These are phyloP conservation scores for Drosophila kokeensis DNA, from an alignment of 2,888 invertebrate genomes.

Conservation along the genomic window DNA sequence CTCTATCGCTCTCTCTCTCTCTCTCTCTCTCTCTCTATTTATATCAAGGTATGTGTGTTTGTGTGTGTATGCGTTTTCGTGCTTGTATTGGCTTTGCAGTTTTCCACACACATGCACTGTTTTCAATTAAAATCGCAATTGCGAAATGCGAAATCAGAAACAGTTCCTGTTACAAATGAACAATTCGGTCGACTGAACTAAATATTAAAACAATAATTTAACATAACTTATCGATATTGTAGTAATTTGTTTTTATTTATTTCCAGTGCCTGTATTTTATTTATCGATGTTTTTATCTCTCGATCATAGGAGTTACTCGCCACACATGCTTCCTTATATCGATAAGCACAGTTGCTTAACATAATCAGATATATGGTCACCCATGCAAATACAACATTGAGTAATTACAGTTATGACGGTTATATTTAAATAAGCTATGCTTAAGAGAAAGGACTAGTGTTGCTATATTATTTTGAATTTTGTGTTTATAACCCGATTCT, in stretches of 20 bases:
- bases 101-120: conserved; percentile 27
- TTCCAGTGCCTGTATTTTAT: background rate
- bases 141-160: background rate
- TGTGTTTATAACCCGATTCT: background rate
- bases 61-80: background rate
- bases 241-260: background rate
- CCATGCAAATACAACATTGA: background rate
- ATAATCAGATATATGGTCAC: background rate
- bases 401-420: too few species aligned
- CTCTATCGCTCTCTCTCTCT: background rate
- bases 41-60: background rate
- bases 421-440: background rate
- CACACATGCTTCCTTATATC: background rate
- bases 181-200: background rate
- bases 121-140: conserved; percentile 53
- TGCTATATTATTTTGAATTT: background rate
- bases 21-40: background rate
- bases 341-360: background rate
- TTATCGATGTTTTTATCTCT: background rate
- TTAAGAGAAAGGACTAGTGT: background rate
- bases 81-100: conserved; percentile 26
- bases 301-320: background rate
- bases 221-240: background rate
- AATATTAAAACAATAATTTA: background rate
- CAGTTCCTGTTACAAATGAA: background rate